Percentiles rank a stretch among this genome's conserved stretches.
Conservation (phyloP, 2,888 invertebrate genomes). For the Pandemis corylana region DNA sequence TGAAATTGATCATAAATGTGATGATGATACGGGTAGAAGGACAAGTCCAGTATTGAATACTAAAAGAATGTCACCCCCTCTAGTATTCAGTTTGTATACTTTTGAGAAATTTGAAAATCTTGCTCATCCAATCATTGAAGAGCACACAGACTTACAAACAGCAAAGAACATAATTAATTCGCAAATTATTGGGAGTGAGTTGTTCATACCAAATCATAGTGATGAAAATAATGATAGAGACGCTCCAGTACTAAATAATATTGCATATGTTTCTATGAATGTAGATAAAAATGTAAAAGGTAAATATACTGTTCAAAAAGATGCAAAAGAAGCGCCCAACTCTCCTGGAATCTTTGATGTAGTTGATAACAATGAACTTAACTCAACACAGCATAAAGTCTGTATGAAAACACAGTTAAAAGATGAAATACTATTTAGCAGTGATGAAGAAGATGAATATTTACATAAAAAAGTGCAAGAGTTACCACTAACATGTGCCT, state of each 20-base stretch:
- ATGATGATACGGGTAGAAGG: conserved; percentile 15
- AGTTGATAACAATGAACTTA: conserved; percentile 7
- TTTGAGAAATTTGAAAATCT: conserved; percentile 74
- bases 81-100: conserved; percentile 61
- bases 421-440: conserved; percentile 75
- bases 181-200: conserved; percentile 63
- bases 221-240: conserved; percentile 52
- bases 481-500: conserved; percentile 68
- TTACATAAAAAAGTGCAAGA: conserved; percentile 56
- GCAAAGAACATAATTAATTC: conserved; percentile 67
- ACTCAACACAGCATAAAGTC: conserved; percentile 23
- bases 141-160: conserved; percentile 53
- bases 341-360: background rate
- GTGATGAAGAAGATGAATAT: conserved; percentile 71
- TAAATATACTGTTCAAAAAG: background rate
- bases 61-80: conserved; percentile 47
- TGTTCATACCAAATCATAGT: conserved; percentile 44
- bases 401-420: conserved; percentile 48
- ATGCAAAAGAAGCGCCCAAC: background rate
- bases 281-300: conserved; percentile 49
- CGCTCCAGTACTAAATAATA: conserved; percentile 43
- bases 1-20: background rate
- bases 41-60: conserved; percentile 61
- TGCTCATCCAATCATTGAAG: conserved; percentile 61
- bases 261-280: conserved; percentile 23